Evolutionary conservation across 2,113 vertebrate genomes (phyloP), one percentile per base, ranked within the genome.

Genomic region (Hyla sarda): DNA sequence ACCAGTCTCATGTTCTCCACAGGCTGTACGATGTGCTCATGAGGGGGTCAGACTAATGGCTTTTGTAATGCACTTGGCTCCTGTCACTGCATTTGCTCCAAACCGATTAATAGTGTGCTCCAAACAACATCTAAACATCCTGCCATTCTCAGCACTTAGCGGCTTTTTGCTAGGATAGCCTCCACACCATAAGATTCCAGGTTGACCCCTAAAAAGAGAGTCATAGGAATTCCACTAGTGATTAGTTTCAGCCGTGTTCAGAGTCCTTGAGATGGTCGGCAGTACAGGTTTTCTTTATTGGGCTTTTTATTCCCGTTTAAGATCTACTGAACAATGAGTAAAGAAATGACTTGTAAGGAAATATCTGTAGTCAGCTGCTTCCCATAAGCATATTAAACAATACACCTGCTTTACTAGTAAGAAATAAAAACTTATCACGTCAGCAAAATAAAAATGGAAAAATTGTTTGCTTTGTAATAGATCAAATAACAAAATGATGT

Each of bases 51-150:
- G 69, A 47, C 85, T 87, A 87, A 87, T 87, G 78, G 85, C 85
- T 87, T 87, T 87, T 87, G 67, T 87, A 87, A 87, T 87, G 85
- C 77, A 82, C 69, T 87, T 87, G 85, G 85, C 85, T 82, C 67
- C 77, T 52, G 21, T 37, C 77, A 48, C 77, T 82, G 78, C 85
- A 58, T 73, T 81, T 71, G 76, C 84, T 86, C 58, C 75, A 73
- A 86, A 73, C 50, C 76, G 76, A 82, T 87, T 87, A 87, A 82
- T 73, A 62, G 78, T 34, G 67, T 50, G 52, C 85, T 73, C 50
- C 69, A 32, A 73, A 82, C 77, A 82, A 87, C 85, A 82, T 87
- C 77, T 87, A 87, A 87, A 87, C 85, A 87, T 82, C 78, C 77
- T 87, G 85, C 65, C 85, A 87, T 81, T 73, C 77, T 16, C 85